phyloP scores from a whole-genome alignment of 2,888 invertebrate species.

The Napeogenes sylphis region DNA sequence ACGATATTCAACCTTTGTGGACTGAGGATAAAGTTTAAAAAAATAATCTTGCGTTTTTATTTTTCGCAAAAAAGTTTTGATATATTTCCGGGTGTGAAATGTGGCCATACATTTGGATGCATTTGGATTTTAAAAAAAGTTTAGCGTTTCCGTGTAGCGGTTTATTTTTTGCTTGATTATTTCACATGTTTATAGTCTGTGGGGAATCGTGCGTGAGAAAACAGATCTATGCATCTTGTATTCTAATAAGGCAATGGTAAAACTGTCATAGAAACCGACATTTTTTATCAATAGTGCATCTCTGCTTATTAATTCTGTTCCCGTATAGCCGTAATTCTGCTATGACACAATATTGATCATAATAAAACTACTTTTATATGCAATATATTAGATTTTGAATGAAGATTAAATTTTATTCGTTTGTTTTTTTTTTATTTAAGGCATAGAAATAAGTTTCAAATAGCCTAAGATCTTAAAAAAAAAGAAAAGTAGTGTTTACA shows the following conservation, averaged over 20 bases:
- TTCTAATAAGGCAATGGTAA: constrained; percentile 46
- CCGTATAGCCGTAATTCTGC: constrained; percentile 25
- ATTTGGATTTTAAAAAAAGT: constrained; percentile 49
- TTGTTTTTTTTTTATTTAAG: neutral
- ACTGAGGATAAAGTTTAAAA: constrained; percentile 21
- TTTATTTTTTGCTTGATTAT: constrained; percentile 44
- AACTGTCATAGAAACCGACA: constrained; percentile 37
- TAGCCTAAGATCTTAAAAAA: too few species aligned
- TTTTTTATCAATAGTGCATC: constrained; percentile 36
- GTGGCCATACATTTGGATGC: constrained; percentile 62
- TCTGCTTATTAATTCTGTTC: constrained; percentile 32
- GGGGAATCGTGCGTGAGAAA: constrained; percentile 45
- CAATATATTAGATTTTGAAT: neutral
- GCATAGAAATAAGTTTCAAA: too few species aligned
- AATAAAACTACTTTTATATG: constrained; percentile 1
- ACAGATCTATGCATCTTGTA: constrained; percentile 46
- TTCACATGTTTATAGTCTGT: constrained; percentile 35
- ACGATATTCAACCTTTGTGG: constrained; percentile 23
- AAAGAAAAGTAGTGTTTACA: too few species aligned
- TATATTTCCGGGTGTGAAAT: constrained; percentile 72
- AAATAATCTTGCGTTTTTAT: constrained; percentile 8
- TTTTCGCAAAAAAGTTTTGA: constrained; percentile 49
- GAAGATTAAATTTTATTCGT: neutral
- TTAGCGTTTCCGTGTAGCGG: constrained; percentile 54
- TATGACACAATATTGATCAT: constrained; percentile 26